Conservation (phyloP, 2,797 vertebrate species). For the Liparis tanakae region DNA sequence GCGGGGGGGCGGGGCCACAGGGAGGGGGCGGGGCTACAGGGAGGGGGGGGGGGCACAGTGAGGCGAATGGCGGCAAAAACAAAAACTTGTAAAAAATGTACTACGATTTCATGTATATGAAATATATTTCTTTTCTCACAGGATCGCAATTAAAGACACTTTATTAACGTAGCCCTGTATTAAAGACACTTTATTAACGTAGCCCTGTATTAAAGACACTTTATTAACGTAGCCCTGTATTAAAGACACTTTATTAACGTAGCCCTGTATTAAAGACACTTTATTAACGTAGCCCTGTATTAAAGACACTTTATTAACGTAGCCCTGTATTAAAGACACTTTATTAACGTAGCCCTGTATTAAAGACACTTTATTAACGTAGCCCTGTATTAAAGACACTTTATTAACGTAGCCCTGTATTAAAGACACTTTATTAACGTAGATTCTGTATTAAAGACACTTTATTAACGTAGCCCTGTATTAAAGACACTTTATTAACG, state of each 20-base stretch:
- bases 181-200: neutral
- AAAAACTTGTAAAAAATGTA: too few species aligned
- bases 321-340: neutral
- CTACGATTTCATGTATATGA: neutral
- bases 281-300: neutral
- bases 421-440: neutral
- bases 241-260: neutral
- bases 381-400: neutral
- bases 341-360: neutral
- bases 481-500: neutral
- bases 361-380: neutral
- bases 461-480: neutral
- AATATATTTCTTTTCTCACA: neutral
- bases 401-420: neutral
- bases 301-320: neutral
- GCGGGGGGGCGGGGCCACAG: conserved; percentile 24
- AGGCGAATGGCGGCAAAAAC: conserved; percentile 23
- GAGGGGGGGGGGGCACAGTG: conserved; percentile 10
- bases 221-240: neutral
- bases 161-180: neutral
- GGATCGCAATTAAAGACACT: neutral
- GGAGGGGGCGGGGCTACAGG: conserved; percentile 20
- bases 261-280: neutral
- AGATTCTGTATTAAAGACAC: neutral
- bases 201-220: neutral